Evolutionary conservation across 1,140 invertebrate genomes (phyloP), one percentile per base, ranked within the genome.

Genomic region (Argopecten irradians): DNA sequence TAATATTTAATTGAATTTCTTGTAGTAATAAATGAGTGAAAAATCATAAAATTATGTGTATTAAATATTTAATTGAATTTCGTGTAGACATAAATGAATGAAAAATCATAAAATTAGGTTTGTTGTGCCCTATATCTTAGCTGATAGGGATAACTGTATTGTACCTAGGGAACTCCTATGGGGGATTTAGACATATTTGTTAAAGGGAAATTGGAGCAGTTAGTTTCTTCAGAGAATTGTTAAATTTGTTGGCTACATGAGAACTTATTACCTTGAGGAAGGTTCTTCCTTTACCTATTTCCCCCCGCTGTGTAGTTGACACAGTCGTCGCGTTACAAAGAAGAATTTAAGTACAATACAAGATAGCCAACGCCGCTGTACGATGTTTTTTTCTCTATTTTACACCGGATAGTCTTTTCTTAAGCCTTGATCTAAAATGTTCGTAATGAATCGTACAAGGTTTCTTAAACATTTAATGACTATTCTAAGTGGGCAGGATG

Each of bases 171-270:
- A 71, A 71, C 55, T 71, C 55, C 5, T 28, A 71, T 28, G 55
- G 55, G 55, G 55, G 55, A 71, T 71, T 71, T 71, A 71, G 19
- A 71, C 55, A 71, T 71, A 71, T 71, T 71, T 71, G 55, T 71
- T 71, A 71, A 28, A 71, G 55, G 22, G 55, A 71, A 71, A 71
- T 71, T 11, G 5, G 55, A 71, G 55, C 55, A n/a, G 55, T 22
- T 71, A 71, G 55, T 7, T n/a, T 71, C n/a, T 71, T 28, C 22
- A 71, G 5, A 71, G 55, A 71, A 71, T 71, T 71, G 55, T 71
- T 71, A 28, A 71, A 71, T 71, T 71, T 71, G 55, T 71, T 71
- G 55, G 55, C 22, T 71, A 71, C 55, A 71, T n/a, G 55, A 71
- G 55, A 71, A 71, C 22, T n/a, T 28, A 71, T 71, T 71, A 71